These are phyloP conservation scores for Eulacestoma nigropectus DNA, from an alignment of 2,113 vertebrate species.

Conservation along the genomic window DNA sequence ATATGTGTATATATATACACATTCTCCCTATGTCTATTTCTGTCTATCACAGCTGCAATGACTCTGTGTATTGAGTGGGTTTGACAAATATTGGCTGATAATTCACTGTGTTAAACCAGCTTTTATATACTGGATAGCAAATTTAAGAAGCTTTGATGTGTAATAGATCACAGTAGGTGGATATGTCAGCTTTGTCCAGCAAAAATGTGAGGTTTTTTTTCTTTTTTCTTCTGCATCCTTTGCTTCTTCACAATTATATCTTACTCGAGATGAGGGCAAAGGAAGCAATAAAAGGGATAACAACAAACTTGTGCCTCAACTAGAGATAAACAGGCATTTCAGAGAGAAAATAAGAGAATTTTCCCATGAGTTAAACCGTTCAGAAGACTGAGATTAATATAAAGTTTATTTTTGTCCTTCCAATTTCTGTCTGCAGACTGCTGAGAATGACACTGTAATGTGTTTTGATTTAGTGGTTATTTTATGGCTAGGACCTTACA, in stretches of 20 bases:
- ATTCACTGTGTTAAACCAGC: background rate
- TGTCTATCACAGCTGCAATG: background rate
- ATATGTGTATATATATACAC: background rate
- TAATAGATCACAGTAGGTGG: background rate
- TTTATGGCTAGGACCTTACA: background rate
- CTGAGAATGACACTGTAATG: background rate
- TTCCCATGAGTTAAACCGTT: background rate
- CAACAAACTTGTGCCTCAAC: background rate
- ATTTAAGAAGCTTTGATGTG: background rate
- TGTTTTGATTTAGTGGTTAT: background rate
- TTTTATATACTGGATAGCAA: background rate
- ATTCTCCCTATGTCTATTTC: background rate
- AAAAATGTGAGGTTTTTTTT: background rate
- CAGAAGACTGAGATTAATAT: background rate
- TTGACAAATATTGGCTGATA: background rate
- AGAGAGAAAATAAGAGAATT: background rate
- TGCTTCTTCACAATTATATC: background rate
- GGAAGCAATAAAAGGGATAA: background rate
- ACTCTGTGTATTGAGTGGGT: background rate
- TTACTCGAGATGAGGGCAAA: background rate
- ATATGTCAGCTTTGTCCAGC: background rate
- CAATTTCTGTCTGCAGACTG: background rate
- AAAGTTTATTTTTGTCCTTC: background rate
- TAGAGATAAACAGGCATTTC: background rate
- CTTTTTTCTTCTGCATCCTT: background rate